These are phyloP conservation scores for Emydocephalus ijimae DNA, from an alignment of 2,113 vertebrate genomes.

Conservation along the genomic window DNA sequence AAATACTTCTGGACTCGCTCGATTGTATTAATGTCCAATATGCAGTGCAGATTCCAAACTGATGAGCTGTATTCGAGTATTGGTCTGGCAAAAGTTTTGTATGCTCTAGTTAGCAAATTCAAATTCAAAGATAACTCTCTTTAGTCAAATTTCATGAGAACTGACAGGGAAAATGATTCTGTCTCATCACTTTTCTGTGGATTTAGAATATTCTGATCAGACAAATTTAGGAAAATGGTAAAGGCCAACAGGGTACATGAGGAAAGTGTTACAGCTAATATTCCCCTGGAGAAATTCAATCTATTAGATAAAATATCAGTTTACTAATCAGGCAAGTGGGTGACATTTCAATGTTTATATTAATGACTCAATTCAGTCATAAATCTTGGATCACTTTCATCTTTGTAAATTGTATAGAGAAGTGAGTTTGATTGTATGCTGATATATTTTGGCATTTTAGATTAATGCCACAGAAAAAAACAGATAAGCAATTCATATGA, in stretches of 20 bases:
- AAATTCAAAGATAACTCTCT: neutral
- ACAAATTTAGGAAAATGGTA: neutral
- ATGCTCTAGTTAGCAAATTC: too few relatives aligned
- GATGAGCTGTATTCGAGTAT: too few relatives aligned
- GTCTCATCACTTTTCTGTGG: neutral
- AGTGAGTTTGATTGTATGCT: neutral
- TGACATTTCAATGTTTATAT: rapidly evolving
- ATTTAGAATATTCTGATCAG: neutral
- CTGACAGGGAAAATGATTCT: neutral
- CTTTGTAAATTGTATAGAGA: neutral
- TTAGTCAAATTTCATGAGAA: neutral
- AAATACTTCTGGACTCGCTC: too few relatives aligned
- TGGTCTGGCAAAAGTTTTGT: too few relatives aligned
- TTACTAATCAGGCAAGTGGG: neutral
- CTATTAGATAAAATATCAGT: neutral
- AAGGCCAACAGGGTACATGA: neutral
- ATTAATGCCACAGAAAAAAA: neutral
- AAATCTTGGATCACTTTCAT: neutral
- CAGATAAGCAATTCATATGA: neutral
- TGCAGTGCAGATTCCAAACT: too few relatives aligned
- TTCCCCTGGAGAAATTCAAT: neutral
- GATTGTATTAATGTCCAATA: too few relatives aligned
- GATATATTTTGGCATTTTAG: rapidly evolving
- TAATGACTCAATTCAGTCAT: neutral
- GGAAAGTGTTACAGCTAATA: neutral